Evolutionary conservation across 2,888 invertebrate genomes (phyloP).

Genomic region (Epiblema foenella): DNA sequence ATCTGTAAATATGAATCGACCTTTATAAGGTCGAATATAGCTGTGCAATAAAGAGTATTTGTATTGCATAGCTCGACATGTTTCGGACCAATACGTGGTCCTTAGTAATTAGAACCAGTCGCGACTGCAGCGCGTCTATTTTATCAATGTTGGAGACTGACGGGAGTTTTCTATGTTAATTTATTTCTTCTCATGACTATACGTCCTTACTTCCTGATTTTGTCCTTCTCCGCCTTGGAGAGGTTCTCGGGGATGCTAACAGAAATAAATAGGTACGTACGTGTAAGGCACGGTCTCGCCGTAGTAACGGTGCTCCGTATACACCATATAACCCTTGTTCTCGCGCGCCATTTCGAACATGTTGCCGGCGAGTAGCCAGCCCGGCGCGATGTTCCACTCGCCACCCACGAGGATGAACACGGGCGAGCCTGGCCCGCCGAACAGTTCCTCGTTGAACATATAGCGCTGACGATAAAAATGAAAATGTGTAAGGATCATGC

Average conservation of each 20-base stretch:
- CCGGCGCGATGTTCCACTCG: slow-evolving; percentile 88
- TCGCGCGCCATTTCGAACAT: slow-evolving; percentile 88
- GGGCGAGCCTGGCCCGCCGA: slow-evolving; percentile 82
- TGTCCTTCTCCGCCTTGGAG: background rate
- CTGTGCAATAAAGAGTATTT: too few relatives aligned
- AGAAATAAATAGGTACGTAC: slow-evolving; percentile 80
- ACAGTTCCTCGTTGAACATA: slow-evolving; percentile 84
- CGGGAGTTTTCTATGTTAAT: too few relatives aligned
- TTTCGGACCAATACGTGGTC: too few relatives aligned
- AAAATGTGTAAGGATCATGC: background rate
- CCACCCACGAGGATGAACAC: slow-evolving; percentile 90
- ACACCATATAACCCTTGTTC: slow-evolving; percentile 88
- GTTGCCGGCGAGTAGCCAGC: slow-evolving; percentile 86
- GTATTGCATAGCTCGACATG: too few relatives aligned
- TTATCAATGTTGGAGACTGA: too few relatives aligned
- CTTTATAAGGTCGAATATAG: too few relatives aligned
- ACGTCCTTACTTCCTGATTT: too few relatives aligned
- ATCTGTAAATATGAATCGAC: too few relatives aligned
- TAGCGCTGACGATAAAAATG: slow-evolving; percentile 72
- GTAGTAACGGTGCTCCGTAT: slow-evolving; percentile 94
- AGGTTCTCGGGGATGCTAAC: background rate
- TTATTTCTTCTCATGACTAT: too few relatives aligned
- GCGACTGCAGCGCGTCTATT: too few relatives aligned
- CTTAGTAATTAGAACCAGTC: too few relatives aligned
- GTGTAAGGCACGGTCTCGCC: slow-evolving; percentile 89